Evolutionary conservation across 2,113 vertebrate species (phyloP).

Genomic region (Pristiophorus japonicus): DNA sequence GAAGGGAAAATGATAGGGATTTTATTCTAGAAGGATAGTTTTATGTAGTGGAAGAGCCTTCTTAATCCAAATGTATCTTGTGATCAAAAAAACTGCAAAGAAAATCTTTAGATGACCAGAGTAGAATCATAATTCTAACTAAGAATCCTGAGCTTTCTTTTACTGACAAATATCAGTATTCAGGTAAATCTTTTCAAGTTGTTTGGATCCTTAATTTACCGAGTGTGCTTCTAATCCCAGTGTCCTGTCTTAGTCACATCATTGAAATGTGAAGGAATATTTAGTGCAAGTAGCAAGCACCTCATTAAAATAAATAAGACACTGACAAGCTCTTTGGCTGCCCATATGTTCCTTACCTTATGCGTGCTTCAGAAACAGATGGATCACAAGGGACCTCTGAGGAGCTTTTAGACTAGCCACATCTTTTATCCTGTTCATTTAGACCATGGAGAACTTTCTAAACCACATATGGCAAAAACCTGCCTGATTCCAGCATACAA

Average conservation of each 20-base stretch:
- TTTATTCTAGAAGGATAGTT: not conserved
- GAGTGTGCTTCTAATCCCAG: not conserved
- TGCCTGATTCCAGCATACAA: not conserved
- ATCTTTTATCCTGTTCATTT: not conserved
- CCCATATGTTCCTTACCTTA: slow-evolving; percentile 5
- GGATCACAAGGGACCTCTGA: not conserved
- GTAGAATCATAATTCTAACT: not conserved
- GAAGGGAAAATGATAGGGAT: not conserved
- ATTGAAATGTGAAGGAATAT: not conserved
- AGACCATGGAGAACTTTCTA: not conserved
- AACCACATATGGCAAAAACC: not conserved
- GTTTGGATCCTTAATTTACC: not conserved
- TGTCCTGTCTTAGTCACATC: not conserved
- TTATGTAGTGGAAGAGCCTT: not conserved
- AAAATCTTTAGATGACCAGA: not conserved
- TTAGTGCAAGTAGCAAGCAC: not conserved
- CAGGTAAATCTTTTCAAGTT: not conserved
- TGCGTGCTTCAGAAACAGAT: not conserved
- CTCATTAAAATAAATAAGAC: slow-evolving; percentile 9
- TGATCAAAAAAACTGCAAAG: not conserved
- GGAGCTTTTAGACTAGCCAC: not conserved
- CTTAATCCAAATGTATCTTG: not conserved
- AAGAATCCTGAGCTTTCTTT: not conserved
- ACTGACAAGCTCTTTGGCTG: not conserved
- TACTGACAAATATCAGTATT: not conserved